Percentiles rank a stretch among this genome's conserved stretches.
phyloP scores from a whole-genome alignment of 2,888 invertebrate genomes.

The Cataglyphis cursor region DNA sequence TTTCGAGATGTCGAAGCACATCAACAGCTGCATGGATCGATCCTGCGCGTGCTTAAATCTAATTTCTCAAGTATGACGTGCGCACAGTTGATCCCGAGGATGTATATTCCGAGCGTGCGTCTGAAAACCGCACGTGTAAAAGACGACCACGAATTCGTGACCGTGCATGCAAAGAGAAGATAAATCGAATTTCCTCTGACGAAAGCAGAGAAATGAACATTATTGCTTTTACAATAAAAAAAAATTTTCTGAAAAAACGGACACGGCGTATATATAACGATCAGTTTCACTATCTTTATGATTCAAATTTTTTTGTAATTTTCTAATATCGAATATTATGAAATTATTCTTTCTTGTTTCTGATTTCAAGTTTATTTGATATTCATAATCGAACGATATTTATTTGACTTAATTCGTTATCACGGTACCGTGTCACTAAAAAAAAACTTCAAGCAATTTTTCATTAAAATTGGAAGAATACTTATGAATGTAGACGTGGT shows the following conservation, averaged over 20 bases:
- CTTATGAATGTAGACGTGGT: neutral
- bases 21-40: constrained; percentile 63
- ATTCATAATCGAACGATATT: neutral
- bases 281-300: neutral
- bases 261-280: neutral
- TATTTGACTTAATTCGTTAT: neutral
- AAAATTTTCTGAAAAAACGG: neutral
- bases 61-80: constrained; percentile 76
- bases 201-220: neutral
- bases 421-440: neutral
- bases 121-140: constrained; percentile 34
- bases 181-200: neutral
- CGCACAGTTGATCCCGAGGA: constrained; percentile 56
- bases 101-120: constrained; percentile 42
- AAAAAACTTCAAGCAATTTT: neutral
- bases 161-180: neutral
- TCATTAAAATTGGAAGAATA: neutral
- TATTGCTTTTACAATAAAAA: neutral
- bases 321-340: too few species aligned
- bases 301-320: neutral
- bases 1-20: constrained; percentile 13
- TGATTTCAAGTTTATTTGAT: neutral
- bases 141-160: constrained; percentile 9
- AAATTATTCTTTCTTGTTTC: neutral
- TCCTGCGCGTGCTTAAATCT: constrained; percentile 74